Base-by-base conservation (phyloP, 35 echinoderm and acorn worm genomes). In the Nesometra sesokonis region DNA sequence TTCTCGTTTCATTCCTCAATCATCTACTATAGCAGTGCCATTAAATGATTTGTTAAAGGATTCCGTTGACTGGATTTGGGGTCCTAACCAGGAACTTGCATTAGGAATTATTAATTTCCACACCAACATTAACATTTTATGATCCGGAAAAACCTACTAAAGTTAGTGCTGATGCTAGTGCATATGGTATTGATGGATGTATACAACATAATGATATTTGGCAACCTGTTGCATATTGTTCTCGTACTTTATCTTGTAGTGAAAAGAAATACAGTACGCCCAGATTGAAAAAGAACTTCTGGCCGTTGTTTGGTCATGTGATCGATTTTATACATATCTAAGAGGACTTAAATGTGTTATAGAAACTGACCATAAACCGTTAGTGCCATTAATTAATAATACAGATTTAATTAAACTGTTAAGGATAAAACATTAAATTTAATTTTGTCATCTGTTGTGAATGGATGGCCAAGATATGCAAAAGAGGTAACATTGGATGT, bases 211-310 rank as follows among this genome's bases (percentile, higher is more conserved):
- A 27, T 84, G 32, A 8, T 47, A 84, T 32, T 11, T 47, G 30
- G n/a, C 77, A 27, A 33, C 86, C 86, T 80, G 80, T 88, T 82
- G 67, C 47, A 37, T 88, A 88, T 88, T 77, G 77, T 23, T 88
- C 86, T 30, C 67, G 86, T 30, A 78, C 77, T 5, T 30, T 33
- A 33, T 8, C 77, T 3, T 30, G 5, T 33, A 8, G 5, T 30
- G 77, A 78, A 27, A 78, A 23, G 32, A 78, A 78, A 29, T 78
- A 78, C n/a, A 5, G 5, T 78, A 13, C 27, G 34, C 35, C n/a
- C n/a, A n/a, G n/a, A n/a, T n/a, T n/a, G n/a, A n/a, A n/a, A n/a
- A n/a, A n/a, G n/a, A n/a, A n/a, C n/a, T n/a, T n/a, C n/a, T n/a
- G n/a, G n/a, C n/a, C n/a, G n/a, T n/a, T n/a, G n/a, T n/a, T n/a